Base-by-base conservation (phyloP, 35 echinoderm and acorn worm genomes). In the Apostichopus californicus region DNA sequence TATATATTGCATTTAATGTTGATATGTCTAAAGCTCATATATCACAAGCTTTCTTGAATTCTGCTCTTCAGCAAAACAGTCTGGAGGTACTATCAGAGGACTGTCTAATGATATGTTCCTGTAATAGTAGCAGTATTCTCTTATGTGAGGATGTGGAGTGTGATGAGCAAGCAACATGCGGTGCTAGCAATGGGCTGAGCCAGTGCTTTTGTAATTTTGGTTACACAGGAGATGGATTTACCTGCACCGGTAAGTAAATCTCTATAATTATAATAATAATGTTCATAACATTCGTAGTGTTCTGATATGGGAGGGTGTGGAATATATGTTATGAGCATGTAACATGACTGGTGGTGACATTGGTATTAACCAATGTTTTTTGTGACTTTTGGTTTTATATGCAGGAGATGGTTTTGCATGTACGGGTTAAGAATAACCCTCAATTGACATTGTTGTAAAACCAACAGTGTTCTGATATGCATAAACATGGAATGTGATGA, bases 401-500 rank as follows among this genome's bases (percentile, higher is more conserved):
- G 66, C n/a, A 5, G 92, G 92, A n/a, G 78, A 86, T 94, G 96
- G 96, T 54, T 87, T 95, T 13, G 84, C 66, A 34, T 98, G 96
- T 73, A 55, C 12, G 18, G 92, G 94, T 46, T 95, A 90, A 52
- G 88, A 70, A 70, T n/a, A 12, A 1, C 58, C 12, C 7, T 9
- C 34, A 46, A 0, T 3, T 46, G 3, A 46, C 58, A 61, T 61
- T 61, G 0, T 61, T 61, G 58, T 46, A 46, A 46, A 18, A 66
- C 77, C 18, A 95, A 92, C 18, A 94, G 97, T 57, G 18, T 85
- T 13, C 56, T 90, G 34, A 80, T 91, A 54, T 98, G 97, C 17
- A 92, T 79, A 26, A 63, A 77, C 5, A 87, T 98, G 13, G 17
- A 70, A 6, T 98, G 95, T 72, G 95, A 93, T 79, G 46, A 46